These are phyloP conservation scores for Ochotona curzoniae DNA, from an alignment of 2,113 vertebrate genomes.

Conservation along the genomic window DNA sequence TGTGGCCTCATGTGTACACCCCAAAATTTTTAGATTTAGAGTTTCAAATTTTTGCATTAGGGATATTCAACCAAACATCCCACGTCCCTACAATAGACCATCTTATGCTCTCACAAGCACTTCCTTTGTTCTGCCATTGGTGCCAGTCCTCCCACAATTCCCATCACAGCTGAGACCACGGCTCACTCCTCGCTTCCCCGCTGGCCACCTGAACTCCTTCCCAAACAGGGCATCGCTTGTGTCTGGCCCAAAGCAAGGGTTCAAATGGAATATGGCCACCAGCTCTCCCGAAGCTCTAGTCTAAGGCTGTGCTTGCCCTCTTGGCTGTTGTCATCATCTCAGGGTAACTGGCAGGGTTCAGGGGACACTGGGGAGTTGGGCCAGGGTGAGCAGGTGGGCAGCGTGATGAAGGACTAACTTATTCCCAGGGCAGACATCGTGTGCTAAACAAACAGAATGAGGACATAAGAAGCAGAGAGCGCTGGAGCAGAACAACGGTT, in stretches of 20 bases:
- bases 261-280: background rate
- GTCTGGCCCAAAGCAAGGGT: background rate
- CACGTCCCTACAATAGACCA: background rate
- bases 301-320: background rate
- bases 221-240: background rate
- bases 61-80: background rate
- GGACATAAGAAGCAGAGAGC: background rate
- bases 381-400: background rate
- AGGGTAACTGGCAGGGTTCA: background rate
- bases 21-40: too few species aligned
- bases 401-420: background rate
- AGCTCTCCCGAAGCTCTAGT: background rate
- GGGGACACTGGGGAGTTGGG: background rate
- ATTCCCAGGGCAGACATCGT: background rate
- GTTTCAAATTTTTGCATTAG: too few species aligned
- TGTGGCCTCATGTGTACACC: too few species aligned
- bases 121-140: background rate
- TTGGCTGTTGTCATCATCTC: background rate
- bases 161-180: background rate
- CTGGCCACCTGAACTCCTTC: background rate
- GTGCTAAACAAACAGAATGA: accelerated
- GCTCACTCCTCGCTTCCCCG: background rate
- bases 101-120: background rate
- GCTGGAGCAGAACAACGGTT: background rate
- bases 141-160: background rate